Evolutionary conservation across 2,888 invertebrate species (phyloP), one percentile per base, ranked within the genome.

Genomic region (Mythimna pallens): DNA sequence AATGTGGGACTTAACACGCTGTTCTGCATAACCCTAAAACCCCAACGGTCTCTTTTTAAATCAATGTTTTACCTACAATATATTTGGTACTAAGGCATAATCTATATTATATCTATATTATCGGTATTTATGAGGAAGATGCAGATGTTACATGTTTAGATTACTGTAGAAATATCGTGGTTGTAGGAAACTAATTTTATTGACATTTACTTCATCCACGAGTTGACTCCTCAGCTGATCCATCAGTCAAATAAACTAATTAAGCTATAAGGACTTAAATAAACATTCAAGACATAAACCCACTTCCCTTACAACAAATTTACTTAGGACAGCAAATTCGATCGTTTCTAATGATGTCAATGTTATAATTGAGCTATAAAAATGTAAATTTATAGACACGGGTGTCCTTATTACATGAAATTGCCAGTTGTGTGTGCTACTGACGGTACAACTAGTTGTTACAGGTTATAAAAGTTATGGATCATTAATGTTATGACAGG

Each of bases 341-440:
- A 69, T 75, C 70, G 72, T 66, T 75, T 50, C 22, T 36, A 83
- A 83, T 65, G 65, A 57, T 82, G 73, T 80, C 82, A 80, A 78
- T 76, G 63, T 57, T 65, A 68, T 76, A 62, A 75, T 68, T 72
- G 61, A 40, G 30, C 67, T 43, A 78, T 83, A 76, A 80, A 85
- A 76, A 82, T 83, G 73, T 68, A 80, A 83, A 85, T 84, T 66
- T 54, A 54, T 63, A 54, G 64, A 54, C 22, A 73, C 58, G 25
- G 65, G 58, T 72, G 78, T 71, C 75, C 67, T 72, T 74, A 86
- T 84, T 82, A 67, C 64, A 78, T 66, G 55, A 76, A 75, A 85
- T 82, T 80, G 74, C 66, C 30, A 40, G 69, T 74, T 79, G 65
- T 57, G 6, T 65, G 70, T 64, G 12, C 36, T 59, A 70, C 34